These are phyloP conservation scores for Atta texana DNA, from an alignment of 1,140 invertebrate genomes.

Conservation along the genomic window DNA sequence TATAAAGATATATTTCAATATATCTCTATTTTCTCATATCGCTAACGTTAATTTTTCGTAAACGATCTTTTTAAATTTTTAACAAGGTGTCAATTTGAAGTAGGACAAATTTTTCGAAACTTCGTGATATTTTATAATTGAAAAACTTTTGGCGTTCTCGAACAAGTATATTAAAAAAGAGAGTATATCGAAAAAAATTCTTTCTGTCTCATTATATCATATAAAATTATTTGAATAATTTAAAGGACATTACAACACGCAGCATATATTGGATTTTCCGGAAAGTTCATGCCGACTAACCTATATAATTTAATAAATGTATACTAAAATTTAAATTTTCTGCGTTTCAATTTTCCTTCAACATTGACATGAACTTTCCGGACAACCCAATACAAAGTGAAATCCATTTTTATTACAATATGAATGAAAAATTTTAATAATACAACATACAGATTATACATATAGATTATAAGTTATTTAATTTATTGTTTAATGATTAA, in stretches of 20 bases:
- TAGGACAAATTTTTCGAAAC: neutral
- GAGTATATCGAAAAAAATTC: neutral
- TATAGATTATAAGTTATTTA: too few species aligned
- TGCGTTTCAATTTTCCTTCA: too few species aligned
- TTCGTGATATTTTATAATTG: neutral
- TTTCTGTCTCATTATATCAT: neutral
- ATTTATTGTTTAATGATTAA: neutral
- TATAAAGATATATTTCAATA: too few species aligned
- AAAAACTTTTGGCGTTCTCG: neutral
- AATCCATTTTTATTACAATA: neutral
- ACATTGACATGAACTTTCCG: too few species aligned
- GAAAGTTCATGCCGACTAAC: too few species aligned
- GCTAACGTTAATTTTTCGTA: too few species aligned
- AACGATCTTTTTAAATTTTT: neutral
- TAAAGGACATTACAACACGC: neutral
- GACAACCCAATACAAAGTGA: too few species aligned
- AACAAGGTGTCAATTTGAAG: neutral
- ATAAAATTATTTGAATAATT: constrained; percentile 1
- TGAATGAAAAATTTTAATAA: neutral
- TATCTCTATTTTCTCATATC: too few species aligned
- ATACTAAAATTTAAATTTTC: too few species aligned
- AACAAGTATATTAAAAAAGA: too few species aligned
- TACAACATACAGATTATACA: neutral
- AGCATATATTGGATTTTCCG: neutral
- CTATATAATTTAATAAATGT: too few species aligned